Base-by-base conservation (phyloP, 2,888 invertebrate genomes). In the Chelonus formosanus region DNA sequence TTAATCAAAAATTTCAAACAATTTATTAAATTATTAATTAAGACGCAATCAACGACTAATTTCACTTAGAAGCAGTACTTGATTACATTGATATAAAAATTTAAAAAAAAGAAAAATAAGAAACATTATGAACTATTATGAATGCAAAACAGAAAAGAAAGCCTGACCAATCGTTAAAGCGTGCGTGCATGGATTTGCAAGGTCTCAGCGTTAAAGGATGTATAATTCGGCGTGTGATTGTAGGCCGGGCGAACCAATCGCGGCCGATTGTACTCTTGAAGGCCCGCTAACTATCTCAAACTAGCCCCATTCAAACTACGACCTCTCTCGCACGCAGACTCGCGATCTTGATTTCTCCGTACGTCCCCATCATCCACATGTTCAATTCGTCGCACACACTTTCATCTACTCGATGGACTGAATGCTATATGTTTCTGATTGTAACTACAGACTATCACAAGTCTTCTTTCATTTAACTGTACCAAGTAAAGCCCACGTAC, bases 251-350 rank as follows among this genome's bases (percentile, higher is more conserved):
- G 53, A 65, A 59, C 64, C 64, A 82, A 82, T 82, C 81, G 81
- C 74, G 78, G 77, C 75, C 81, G 80, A 82, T 82, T 82, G 82
- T 82, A 77, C 77, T 78, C 77, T 79, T 82, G 82, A 82, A 82
- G 81, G 80, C 80, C 79, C 79, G 79, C 80, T 82, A 82, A 82
- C 82, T 82, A 82, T 81, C 82, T 81, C 82, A 82, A 82, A 82
- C 81, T 82, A 82, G 80, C 81, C 78, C 82, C 80, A 82, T 82
- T 82, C 82, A 82, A 78, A 75, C 78, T 72, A 72, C 77, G 75
- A 78, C 76, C 65, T 53, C 58, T 68, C 63, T 44, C 50, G 56
- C 55, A 56, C 60, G 54, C 58, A 55, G 60, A 53, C 70, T 66
- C 71, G 71, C 72, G 67, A 71, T 74, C 71, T 70, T 71, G 71